Conservation (phyloP, 1,140 invertebrate genomes). For the Geopemphigus sp. region DNA sequence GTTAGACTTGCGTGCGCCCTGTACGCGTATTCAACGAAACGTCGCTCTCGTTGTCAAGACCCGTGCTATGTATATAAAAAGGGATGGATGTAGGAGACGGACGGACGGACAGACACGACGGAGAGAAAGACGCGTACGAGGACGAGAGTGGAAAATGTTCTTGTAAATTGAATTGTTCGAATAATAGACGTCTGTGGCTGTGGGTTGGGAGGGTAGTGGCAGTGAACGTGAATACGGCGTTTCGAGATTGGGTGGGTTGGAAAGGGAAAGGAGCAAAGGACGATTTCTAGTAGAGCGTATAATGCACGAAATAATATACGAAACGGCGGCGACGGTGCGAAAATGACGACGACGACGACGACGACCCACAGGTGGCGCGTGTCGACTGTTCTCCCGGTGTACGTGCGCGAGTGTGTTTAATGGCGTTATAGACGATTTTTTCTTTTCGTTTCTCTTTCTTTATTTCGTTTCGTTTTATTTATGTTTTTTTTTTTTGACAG, state of each 20-base stretch:
- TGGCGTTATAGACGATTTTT: constrained; percentile 6
- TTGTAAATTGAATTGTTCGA: constrained; percentile 11
- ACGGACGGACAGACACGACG: neutral
- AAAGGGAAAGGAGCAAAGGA: neutral
- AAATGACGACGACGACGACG: neutral
- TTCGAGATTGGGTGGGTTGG: neutral
- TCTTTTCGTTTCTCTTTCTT: too few relatives aligned
- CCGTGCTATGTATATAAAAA: too few relatives aligned
- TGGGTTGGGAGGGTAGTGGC: neutral
- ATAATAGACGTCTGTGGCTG: neutral
- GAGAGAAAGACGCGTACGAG: neutral
- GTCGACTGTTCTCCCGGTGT: neutral
- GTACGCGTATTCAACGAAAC: too few relatives aligned
- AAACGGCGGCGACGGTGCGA: neutral
- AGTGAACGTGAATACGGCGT: too few relatives aligned
- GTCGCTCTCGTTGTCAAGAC: too few relatives aligned
- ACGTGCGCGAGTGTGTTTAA: neutral
- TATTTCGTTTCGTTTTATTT: neutral
- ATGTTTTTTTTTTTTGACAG: constrained; percentile 3
- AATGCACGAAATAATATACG: neutral
- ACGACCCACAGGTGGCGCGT: constrained; percentile 18
- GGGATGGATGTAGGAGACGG: neutral
- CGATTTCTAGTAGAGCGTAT: neutral
- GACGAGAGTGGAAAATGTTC: neutral
- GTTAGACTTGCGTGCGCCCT: too few relatives aligned